phyloP scores from a whole-genome alignment of 2,797 vertebrate genomes.

The Cossypha caffra region DNA sequence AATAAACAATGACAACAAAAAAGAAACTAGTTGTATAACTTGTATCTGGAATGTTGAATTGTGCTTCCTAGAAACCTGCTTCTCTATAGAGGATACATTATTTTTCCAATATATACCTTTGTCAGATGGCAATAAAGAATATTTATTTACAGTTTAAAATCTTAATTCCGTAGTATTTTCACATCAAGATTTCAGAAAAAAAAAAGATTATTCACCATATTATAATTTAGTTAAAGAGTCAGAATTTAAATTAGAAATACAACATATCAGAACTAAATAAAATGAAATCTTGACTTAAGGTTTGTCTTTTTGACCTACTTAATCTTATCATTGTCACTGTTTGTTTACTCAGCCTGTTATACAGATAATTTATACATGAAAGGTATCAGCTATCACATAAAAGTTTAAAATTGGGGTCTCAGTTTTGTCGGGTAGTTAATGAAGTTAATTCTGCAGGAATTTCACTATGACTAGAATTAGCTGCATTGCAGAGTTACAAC shows the following conservation, averaged over 20 bases:
- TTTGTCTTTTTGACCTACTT: background rate
- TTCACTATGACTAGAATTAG: background rate
- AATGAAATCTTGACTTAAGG: background rate
- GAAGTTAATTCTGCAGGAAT: conserved; percentile 1
- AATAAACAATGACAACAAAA: background rate
- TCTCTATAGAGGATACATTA: background rate
- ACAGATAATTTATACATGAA: background rate
- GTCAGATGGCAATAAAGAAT: background rate
- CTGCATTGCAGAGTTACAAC: background rate
- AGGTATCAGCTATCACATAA: background rate
- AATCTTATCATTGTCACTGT: background rate
- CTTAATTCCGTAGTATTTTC: background rate
- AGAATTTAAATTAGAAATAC: background rate
- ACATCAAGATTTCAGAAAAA: background rate
- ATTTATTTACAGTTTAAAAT: background rate
- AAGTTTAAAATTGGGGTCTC: background rate
- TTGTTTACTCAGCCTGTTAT: background rate
- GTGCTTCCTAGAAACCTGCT: background rate
- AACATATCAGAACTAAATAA: background rate
- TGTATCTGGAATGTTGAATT: background rate
- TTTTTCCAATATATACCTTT: background rate
- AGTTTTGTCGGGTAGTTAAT: background rate
- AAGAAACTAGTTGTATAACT: background rate
- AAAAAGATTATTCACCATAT: background rate
- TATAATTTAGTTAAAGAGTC: background rate